Evolutionary conservation across 2,797 vertebrate genomes (phyloP).

Genomic region (Schizopygopsis pylzovi): DNA sequence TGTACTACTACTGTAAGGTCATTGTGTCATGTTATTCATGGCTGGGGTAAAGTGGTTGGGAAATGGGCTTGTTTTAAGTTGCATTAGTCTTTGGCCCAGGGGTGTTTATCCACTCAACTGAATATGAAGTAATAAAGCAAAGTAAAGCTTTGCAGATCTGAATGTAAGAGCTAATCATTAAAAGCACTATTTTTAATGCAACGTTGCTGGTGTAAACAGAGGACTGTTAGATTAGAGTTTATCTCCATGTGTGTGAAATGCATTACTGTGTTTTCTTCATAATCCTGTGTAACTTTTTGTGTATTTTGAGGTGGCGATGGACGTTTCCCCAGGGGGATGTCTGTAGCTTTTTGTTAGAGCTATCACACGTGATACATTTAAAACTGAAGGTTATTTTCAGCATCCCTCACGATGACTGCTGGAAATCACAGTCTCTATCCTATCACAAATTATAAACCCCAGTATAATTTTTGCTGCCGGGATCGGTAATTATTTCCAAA

Average conservation of each 20-base stretch:
- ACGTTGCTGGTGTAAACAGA: slow-evolving; percentile 64
- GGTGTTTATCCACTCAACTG: slow-evolving; percentile 41
- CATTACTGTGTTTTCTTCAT: slow-evolving; percentile 58
- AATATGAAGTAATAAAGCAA: slow-evolving; percentile 39
- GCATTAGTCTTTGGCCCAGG: slow-evolving; percentile 38
- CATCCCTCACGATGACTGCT: slow-evolving; percentile 15
- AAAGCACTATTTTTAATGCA: slow-evolving; percentile 55
- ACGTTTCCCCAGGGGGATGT: slow-evolving; percentile 57
- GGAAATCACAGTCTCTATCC: slow-evolving; percentile 25
- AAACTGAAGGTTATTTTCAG: background rate
- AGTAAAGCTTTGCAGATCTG: slow-evolving; percentile 44
- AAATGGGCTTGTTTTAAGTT: slow-evolving; percentile 50
- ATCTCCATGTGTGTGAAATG: slow-evolving; percentile 59
- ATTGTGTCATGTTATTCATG: slow-evolving; percentile 54
- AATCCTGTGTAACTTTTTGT: slow-evolving; percentile 60
- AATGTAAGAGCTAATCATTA: slow-evolving; percentile 49
- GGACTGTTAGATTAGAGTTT: slow-evolving; percentile 53
- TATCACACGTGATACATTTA: slow-evolving; percentile 11
- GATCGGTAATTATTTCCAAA: slow-evolving; percentile 54
- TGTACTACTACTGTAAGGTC: slow-evolving; percentile 53
- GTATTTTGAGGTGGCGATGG: slow-evolving; percentile 66
- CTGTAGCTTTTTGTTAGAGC: slow-evolving; percentile 60
- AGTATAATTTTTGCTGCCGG: slow-evolving; percentile 48
- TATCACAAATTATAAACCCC: slow-evolving; percentile 39
- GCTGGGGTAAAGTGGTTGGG: slow-evolving; percentile 19